These are phyloP conservation scores for Mustela nigripes DNA, from an alignment of 2,113 vertebrate genomes.

Conservation along the genomic window DNA sequence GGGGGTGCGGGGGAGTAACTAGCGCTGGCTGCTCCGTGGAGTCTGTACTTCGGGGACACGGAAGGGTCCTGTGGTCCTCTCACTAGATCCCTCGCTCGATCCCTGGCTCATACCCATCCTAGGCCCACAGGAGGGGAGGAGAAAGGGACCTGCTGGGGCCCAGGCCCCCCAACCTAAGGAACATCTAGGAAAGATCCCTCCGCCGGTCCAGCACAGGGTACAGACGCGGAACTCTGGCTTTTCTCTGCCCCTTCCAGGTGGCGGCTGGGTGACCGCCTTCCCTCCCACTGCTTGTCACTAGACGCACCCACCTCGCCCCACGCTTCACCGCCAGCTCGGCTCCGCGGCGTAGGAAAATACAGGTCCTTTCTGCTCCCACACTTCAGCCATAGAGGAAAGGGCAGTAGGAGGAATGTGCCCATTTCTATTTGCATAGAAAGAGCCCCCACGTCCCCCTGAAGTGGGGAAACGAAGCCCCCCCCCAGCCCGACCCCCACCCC, in stretches of 20 bases:
- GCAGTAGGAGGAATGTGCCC: slow-evolving; percentile 12
- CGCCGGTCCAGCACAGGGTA: not conserved
- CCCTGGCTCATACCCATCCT: slow-evolving; percentile 39
- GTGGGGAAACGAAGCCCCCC: not conserved
- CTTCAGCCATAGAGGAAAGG: slow-evolving; percentile 49
- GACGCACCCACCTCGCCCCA: not conserved
- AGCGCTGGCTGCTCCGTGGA: not conserved
- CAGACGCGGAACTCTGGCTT: slow-evolving; percentile 22
- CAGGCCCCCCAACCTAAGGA: slow-evolving; percentile 29
- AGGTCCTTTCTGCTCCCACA: slow-evolving; percentile 69
- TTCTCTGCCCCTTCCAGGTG: not conserved
- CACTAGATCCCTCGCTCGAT: not conserved
- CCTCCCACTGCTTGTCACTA: slow-evolving; percentile 8
- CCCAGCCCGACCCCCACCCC: slow-evolving; percentile 68
- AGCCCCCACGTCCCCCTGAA: slow-evolving; percentile 26
- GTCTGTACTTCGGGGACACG: slow-evolving; percentile 32
- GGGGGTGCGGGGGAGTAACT: not conserved
- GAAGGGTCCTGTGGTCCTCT: slow-evolving; percentile 29
- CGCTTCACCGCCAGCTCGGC: slow-evolving; percentile 34
- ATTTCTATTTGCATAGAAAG: slow-evolving; percentile 70
- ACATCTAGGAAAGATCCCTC: not conserved
- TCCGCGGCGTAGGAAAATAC: slow-evolving; percentile 37
- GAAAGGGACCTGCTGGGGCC: slow-evolving; percentile 14
- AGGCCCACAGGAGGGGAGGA: not conserved
- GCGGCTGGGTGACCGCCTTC: not conserved